Conservation (phyloP, 1,140 invertebrate genomes). For the Plodia interpunctella region DNA sequence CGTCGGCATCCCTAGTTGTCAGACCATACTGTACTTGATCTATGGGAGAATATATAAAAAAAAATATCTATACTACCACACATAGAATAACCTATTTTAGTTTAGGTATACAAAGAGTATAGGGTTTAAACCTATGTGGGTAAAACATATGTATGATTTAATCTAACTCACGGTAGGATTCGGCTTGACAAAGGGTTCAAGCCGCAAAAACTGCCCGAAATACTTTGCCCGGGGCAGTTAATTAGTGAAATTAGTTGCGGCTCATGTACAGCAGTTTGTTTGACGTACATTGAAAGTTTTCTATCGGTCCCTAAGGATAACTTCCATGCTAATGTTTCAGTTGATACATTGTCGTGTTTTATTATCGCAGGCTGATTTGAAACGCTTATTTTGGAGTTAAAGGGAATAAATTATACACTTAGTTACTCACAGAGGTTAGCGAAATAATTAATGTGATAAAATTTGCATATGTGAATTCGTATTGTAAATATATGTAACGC, state of each 20-base stretch:
- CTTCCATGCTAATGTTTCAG: not conserved
- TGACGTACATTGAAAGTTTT: slow-evolving; percentile 1
- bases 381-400: not conserved
- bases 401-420: not conserved
- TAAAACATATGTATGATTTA: not conserved
- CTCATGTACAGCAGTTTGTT: not conserved
- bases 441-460: no score
- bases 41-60: no score
- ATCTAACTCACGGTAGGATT: not conserved
- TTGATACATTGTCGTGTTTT: not conserved
- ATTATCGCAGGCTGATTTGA: not conserved
- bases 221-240: not conserved
- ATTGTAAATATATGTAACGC: no score
- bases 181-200: not conserved
- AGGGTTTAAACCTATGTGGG: no score
- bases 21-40: no score
- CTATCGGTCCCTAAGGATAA: not conserved
- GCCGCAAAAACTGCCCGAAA: not conserved
- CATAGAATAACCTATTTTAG: no score
- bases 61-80: no score
- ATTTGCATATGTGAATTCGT: no score
- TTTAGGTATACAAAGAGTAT: no score
- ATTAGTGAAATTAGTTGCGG: slow-evolving; percentile 3
- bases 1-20: no score
- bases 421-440: not conserved